Evolutionary conservation across 2,888 invertebrate genomes (phyloP).

Genomic region (Strigamia crassipes): DNA sequence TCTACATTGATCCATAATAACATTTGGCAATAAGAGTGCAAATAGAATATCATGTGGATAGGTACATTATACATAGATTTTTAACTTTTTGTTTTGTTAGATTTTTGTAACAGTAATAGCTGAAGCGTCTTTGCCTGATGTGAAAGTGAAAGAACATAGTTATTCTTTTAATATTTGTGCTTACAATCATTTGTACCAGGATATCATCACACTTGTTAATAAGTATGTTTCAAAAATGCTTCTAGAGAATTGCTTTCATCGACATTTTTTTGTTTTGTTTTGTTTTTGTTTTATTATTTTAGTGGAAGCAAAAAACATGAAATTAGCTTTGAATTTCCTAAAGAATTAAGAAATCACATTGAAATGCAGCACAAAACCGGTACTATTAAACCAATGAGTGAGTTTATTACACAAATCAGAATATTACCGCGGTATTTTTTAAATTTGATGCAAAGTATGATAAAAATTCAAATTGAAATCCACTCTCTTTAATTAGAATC

Average conservation of each 20-base stretch:
- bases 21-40: no score
- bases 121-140: neutral
- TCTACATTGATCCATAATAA: no score
- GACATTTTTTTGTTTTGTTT: neutral
- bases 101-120: neutral
- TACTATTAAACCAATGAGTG: neutral
- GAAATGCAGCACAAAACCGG: neutral
- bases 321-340: neutral
- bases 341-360: constrained; percentile 3
- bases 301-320: neutral
- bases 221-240: neutral
- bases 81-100: neutral
- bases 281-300: neutral
- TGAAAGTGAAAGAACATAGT: constrained; percentile 13
- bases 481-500: neutral
- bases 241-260: neutral
- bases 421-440: neutral
- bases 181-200: neutral
- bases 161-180: constrained; percentile 20
- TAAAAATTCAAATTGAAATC: neutral
- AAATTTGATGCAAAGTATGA: neutral
- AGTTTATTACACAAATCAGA: neutral
- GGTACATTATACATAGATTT: no score
- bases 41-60: neutral
- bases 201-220: neutral